phyloP scores from a whole-genome alignment of 2,888 invertebrate genomes.

The Octonoba sinensis region DNA sequence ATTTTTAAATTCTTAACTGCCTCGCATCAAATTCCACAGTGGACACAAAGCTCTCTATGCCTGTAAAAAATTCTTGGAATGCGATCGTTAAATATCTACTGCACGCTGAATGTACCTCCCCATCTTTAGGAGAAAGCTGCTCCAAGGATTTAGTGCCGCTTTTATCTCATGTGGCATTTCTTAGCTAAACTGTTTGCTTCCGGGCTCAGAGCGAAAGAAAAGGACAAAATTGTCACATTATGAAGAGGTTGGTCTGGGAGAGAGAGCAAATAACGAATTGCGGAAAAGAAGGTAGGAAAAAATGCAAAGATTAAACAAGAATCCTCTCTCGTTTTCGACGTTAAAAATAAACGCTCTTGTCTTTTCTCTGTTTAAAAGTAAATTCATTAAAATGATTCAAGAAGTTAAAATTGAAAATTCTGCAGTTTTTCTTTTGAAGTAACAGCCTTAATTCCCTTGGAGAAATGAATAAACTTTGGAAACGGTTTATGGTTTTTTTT shows the following conservation, averaged over 20 bases:
- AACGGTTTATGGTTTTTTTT: too few species aligned
- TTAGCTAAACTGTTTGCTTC: conserved; percentile 52
- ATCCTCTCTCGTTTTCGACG: conserved; percentile 18
- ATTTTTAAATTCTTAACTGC: too few species aligned
- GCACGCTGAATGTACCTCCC: too few species aligned
- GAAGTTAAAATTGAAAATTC: conserved; percentile 39
- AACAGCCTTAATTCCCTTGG: too few species aligned
- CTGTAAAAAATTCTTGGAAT: too few species aligned
- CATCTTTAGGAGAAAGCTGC: not conserved
- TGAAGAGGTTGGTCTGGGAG: conserved; percentile 37
- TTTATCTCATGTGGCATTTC: conserved; percentile 52
- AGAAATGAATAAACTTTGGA: too few species aligned
- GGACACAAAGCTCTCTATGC: too few species aligned
- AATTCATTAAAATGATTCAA: conserved; percentile 51
- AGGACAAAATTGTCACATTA: conserved; percentile 41
- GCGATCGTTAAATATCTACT: too few species aligned
- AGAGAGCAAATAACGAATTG: conserved; percentile 42
- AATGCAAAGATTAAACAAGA: conserved; percentile 13
- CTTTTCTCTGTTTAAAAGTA: conserved; percentile 31
- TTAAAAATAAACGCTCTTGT: conserved; percentile 26
- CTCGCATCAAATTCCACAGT: too few species aligned
- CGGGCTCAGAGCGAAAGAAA: conserved; percentile 28
- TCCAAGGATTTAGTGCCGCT: conserved; percentile 40
- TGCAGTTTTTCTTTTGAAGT: conserved; percentile 5
- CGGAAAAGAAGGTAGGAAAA: conserved; percentile 1